Evolutionary conservation across 2,888 invertebrate genomes (phyloP), one percentile per base, ranked within the genome.

Genomic region (Mythimna lalbum): DNA sequence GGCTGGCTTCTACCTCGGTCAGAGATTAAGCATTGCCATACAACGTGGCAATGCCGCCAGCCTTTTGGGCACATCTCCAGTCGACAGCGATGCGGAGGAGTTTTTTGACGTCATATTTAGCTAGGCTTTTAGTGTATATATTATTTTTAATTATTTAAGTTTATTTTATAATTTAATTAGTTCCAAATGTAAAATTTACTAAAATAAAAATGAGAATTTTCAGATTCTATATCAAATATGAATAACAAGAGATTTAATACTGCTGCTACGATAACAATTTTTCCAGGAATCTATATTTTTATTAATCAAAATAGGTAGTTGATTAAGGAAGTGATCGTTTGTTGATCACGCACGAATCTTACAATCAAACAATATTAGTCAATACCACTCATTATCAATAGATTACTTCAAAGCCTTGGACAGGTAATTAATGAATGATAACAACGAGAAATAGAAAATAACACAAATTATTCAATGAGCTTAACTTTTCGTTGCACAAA

Each of bases 301-400:
- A 65, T 49, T 65, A 59, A 64, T 63, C 50, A 66, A 57, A 68
- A 65, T 80, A 69, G 64, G 74, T 72, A 71, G 67, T 55, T 53
- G 23, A 81, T 75, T 64, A 74, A 79, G 79, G 83, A 83, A 84
- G 74, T 66, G 61, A 68, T 77, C 55, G 21, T 59, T 53, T 31
- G 55, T 47, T 52, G 74, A 78, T 73, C 80, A 82, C 79, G 78
- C 73, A 78, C 57, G 69, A 69, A 73, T 80, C 78, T 81, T 61
- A 78, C 67, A 82, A 86, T 81, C 82, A 80, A 83, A 87, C 81
- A 85, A 77, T 84, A 82, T 87, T 84, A 79, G 84, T 82, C 83
- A 85, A 86, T 83, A 86, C 76, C 83, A 86, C 69, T 73, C 62
- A 65, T 88, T 88, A 88, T 88, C 88, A 76, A 68, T 47, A 65